Conservation (phyloP, 2,888 invertebrate species). For the Carabus problematicus region DNA sequence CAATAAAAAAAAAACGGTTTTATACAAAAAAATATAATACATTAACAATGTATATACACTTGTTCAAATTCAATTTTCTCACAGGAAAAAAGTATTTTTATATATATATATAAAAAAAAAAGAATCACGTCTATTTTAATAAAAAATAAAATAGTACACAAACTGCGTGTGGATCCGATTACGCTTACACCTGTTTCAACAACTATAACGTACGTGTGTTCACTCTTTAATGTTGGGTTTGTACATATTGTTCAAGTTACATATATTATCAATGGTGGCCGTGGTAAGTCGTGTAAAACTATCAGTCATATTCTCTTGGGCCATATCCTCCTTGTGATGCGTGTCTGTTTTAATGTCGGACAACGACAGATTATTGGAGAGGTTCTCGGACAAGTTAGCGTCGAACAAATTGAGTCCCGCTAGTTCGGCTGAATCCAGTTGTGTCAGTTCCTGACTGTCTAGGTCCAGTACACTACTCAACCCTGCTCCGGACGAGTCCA, state of each 20-base stretch:
- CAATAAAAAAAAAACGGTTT: too few relatives aligned
- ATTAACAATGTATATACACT: conserved; percentile 30
- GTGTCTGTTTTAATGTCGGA: conserved; percentile 54
- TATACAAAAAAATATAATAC: conserved; percentile 6
- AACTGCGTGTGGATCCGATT: neutral
- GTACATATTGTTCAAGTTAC: conserved; percentile 54
- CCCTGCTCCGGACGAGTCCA: conserved; percentile 45
- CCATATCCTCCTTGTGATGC: conserved; percentile 47
- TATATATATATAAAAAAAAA: too few relatives aligned
- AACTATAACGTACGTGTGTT: conserved; percentile 11
- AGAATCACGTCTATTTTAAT: conserved; percentile 39
- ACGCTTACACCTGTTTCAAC: neutral
- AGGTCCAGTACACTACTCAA: conserved; percentile 54
- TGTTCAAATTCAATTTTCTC: conserved; percentile 18
- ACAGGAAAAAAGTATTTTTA: conserved; percentile 18
- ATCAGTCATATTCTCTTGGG: conserved; percentile 61
- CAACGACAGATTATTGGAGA: conserved; percentile 61
- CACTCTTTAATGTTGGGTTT: conserved; percentile 46
- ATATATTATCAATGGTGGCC: conserved; percentile 58
- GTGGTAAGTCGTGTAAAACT: conserved; percentile 64
- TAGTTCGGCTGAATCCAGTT: conserved; percentile 58
- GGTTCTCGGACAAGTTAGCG: conserved; percentile 59
- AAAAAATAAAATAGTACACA: conserved; percentile 37
- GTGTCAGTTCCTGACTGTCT: conserved; percentile 55
- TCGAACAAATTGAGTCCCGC: conserved; percentile 52